Evolutionary conservation across 2,113 vertebrate species (phyloP).

Genomic region (Ramphastos sulfuratus): DNA sequence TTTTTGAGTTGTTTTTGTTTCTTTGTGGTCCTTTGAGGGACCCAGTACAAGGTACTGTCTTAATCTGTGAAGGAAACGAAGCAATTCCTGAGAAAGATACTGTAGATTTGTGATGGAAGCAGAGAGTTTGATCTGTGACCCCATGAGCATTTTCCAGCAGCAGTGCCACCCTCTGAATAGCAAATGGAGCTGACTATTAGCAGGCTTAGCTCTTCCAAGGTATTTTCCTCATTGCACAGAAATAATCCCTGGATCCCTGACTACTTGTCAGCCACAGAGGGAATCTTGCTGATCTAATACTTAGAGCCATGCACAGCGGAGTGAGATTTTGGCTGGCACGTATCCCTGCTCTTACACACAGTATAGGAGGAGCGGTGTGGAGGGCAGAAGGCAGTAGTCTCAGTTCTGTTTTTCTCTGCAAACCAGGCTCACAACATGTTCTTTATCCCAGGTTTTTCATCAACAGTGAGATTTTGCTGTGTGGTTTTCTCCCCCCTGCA

Average conservation of each 20-base stretch:
- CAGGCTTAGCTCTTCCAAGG: neutral
- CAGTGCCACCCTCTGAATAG: neutral
- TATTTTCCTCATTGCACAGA: neutral
- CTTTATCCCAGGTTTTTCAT: neutral
- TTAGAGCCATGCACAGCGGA: neutral
- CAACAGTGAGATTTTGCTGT: neutral
- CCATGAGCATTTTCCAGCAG: neutral
- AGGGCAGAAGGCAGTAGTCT: neutral
- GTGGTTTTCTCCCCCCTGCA: neutral
- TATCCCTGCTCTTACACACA: neutral
- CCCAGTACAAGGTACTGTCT: neutral
- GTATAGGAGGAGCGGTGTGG: neutral
- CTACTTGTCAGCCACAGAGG: neutral
- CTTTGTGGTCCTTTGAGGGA: neutral
- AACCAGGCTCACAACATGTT: neutral
- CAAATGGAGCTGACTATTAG: neutral
- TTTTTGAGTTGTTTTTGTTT: neutral
- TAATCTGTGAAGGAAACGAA: neutral
- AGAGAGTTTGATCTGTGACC: neutral
- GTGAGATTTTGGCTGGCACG: neutral
- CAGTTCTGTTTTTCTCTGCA: neutral
- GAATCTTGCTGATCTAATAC: neutral
- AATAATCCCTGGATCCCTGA: neutral
- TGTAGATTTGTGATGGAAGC: neutral
- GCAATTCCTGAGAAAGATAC: neutral